A percentile compares a stretch with the other conserved stretches of the same genome.
Conservation (phyloP, 2,113 vertebrate species). For the Cyprinodon brontotheroides region DNA sequence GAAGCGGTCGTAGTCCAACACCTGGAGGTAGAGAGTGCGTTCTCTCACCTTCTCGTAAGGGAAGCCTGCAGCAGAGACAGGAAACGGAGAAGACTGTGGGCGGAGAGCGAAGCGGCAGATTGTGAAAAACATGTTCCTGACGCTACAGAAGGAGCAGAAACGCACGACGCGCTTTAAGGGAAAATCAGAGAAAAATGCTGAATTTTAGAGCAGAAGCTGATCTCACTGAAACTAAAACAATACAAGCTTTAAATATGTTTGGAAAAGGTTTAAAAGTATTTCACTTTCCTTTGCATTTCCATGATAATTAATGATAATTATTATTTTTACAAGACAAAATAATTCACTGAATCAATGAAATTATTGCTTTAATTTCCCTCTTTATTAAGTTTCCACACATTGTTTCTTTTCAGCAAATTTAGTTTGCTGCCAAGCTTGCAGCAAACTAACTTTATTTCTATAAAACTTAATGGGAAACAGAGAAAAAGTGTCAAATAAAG, state of each 20-base stretch:
- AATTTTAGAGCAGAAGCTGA: constrained; percentile 26
- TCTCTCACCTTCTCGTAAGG: constrained; percentile 98
- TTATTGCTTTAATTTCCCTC: constrained; percentile 9
- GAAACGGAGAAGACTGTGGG: constrained; percentile 13
- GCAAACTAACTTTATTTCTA: neutral
- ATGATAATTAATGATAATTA: neutral
- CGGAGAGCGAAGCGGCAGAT: constrained; percentile 8
- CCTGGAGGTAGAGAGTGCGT: constrained; percentile 96
- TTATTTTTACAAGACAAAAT: neutral
- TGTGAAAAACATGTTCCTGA: constrained; percentile 16
- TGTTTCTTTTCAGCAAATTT: constrained; percentile 8
- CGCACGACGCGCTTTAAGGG: constrained; percentile 13
- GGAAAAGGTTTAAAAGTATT: constrained; percentile 24
- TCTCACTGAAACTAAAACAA: constrained; percentile 15
- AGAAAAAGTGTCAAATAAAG: neutral
- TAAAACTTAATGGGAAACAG: neutral
- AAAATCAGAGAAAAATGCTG: constrained; percentile 43
- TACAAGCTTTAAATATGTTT: constrained; percentile 37
- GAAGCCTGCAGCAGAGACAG: constrained; percentile 83
- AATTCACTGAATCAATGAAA: constrained; percentile 4
- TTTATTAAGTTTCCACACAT: constrained; percentile 24
- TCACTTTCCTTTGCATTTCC: constrained; percentile 16
- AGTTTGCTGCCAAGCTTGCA: neutral
- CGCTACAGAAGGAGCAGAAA: constrained; percentile 8
- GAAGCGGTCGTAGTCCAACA: constrained; percentile 98